These are phyloP conservation scores for Podarcis siculus DNA, from an alignment of 2,797 vertebrate species.

Conservation along the genomic window DNA sequence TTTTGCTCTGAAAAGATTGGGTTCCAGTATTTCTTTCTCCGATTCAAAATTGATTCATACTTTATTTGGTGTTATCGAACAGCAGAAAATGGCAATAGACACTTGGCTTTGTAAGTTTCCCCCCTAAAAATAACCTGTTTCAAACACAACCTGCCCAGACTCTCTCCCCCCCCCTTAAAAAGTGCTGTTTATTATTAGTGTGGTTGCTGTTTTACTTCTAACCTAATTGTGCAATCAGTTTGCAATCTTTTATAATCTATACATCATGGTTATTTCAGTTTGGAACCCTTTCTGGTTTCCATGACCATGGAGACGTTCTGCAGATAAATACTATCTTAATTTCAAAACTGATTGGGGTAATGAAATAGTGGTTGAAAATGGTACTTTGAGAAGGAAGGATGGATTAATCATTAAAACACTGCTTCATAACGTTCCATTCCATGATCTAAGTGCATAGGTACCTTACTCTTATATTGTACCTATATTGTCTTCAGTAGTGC, in stretches of 20 bases:
- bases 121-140: background rate
- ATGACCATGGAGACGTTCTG: background rate
- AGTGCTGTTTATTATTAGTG: background rate
- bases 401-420: background rate
- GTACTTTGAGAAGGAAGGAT: background rate
- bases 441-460: background rate
- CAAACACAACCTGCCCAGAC: background rate
- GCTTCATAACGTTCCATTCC: background rate
- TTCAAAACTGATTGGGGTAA: background rate
- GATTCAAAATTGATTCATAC: background rate
- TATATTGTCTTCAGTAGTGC: background rate
- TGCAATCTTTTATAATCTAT: background rate
- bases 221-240: background rate
- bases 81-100: background rate
- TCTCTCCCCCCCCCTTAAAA: background rate
- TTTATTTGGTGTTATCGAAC: background rate
- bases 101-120: background rate
- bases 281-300: background rate
- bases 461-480: background rate
- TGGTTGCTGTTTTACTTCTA: background rate
- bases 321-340: background rate
- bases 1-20: background rate
- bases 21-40: background rate
- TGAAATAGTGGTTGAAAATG: background rate
- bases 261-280: background rate